Evolutionary conservation across 2,797 vertebrate genomes (phyloP).

Genomic region (Betta splendens): DNA sequence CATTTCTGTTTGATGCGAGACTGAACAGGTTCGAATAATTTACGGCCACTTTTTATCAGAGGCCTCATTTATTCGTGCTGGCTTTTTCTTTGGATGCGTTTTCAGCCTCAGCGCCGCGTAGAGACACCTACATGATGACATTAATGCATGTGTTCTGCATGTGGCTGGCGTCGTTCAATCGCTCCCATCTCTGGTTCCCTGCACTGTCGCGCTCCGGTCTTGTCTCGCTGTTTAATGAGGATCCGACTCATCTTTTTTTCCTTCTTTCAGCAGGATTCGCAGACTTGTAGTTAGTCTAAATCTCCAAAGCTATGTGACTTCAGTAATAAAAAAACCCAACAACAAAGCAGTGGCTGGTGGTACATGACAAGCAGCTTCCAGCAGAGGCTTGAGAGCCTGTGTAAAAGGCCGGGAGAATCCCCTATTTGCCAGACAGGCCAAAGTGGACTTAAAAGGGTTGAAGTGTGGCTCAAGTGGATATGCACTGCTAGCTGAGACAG

Average conservation of each 20-base stretch:
- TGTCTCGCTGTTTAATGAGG: constrained; percentile 33
- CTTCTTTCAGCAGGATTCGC: constrained; percentile 34
- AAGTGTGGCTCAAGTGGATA: constrained; percentile 63
- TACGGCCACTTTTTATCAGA: constrained; percentile 7
- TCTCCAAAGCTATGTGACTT: constrained; percentile 54
- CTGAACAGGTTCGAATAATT: constrained; percentile 21
- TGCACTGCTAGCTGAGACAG: constrained; percentile 48
- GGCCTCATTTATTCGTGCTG: constrained; percentile 18
- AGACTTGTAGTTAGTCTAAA: constrained; percentile 41
- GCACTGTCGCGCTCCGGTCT: constrained; percentile 26
- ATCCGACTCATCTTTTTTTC: constrained; percentile 24
- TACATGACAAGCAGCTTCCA: constrained; percentile 56
- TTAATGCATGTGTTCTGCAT: constrained; percentile 24
- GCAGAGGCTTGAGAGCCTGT: constrained; percentile 34
- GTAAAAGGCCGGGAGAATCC: constrained; percentile 58
- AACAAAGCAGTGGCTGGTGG: constrained; percentile 33
- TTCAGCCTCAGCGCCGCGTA: constrained; percentile 38
- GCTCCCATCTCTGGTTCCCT: constrained; percentile 30
- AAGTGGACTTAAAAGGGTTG: constrained; percentile 64
- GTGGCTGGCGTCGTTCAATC: constrained; percentile 27
- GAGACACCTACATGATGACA: constrained; percentile 48
- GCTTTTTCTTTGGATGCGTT: constrained; percentile 16
- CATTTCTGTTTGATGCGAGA: constrained; percentile 7
- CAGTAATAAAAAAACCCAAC: constrained; percentile 28
- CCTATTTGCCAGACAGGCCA: constrained; percentile 58